Percentiles rank a stretch among this genome's conserved stretches.
phyloP scores from a whole-genome alignment of 2,888 invertebrate genomes.

The Leptopilina drosophilae region DNA sequence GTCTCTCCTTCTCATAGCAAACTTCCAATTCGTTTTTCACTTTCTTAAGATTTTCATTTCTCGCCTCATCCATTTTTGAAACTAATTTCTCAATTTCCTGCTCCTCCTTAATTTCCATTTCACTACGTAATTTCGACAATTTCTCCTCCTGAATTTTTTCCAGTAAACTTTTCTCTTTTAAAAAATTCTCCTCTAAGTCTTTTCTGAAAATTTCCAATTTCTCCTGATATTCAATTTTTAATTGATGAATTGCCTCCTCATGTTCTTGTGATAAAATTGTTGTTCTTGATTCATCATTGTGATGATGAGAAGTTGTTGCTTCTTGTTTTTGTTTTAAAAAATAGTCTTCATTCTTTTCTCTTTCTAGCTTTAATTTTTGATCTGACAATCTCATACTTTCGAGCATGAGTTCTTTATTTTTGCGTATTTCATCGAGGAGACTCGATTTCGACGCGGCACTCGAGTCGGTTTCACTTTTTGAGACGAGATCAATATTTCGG shows the following conservation, averaged over 20 bases:
- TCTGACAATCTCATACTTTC: slow-evolving; percentile 63
- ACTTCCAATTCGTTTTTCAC: slow-evolving; percentile 71
- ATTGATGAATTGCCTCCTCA: slow-evolving; percentile 79
- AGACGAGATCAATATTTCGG: slow-evolving; percentile 70
- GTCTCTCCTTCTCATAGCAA: slow-evolving; percentile 75
- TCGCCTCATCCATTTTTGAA: slow-evolving; percentile 68
- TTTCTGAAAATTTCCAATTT: slow-evolving; percentile 74
- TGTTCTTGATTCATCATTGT: slow-evolving; percentile 77
- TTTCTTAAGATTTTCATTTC: slow-evolving; percentile 68
- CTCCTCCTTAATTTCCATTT: slow-evolving; percentile 76
- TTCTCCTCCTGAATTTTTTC: slow-evolving; percentile 77
- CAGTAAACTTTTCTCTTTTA: slow-evolving; percentile 74
- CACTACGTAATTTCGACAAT: slow-evolving; percentile 77
- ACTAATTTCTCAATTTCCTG: slow-evolving; percentile 68
- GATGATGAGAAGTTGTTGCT: slow-evolving; percentile 50
- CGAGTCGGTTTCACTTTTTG: slow-evolving; percentile 68
- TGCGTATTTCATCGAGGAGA: slow-evolving; percentile 63
- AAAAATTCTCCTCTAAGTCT: slow-evolving; percentile 75
- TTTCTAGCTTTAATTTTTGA: slow-evolving; percentile 48
- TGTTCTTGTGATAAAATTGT: slow-evolving; percentile 66
- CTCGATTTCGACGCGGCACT: slow-evolving; percentile 60
- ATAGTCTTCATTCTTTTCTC: slow-evolving; percentile 56
- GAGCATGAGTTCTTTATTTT: slow-evolving; percentile 64
- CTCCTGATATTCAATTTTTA: slow-evolving; percentile 80
- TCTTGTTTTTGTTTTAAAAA: slow-evolving; percentile 58